Evolutionary conservation across 2,888 invertebrate genomes (phyloP), one percentile per base, ranked within the genome.

Genomic region (Anodontia alba): DNA sequence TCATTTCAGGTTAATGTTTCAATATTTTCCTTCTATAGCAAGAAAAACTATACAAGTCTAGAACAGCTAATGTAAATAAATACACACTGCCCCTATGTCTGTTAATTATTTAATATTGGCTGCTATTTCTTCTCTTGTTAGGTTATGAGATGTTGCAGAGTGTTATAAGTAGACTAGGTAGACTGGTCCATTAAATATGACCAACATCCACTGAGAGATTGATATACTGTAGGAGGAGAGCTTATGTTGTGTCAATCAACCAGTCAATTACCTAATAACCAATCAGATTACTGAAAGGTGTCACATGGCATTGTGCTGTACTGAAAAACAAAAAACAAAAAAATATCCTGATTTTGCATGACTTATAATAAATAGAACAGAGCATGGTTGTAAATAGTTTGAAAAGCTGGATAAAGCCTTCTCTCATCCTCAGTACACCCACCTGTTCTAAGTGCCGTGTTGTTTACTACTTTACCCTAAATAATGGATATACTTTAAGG

Each of bases 171-270:
- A 17, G 17, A 15, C 1, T 62, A 20, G 62, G 33, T 62, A 62
- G 62, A 62, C 62, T 33, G 33, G 62, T 62, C 31, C 62, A 33
- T 8, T 62, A 33, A 33, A 33, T 62, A 62, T 20, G 29, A 33
- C 17, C 62, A 62, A 29, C 7, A 31, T 62, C 33, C 33, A 20
- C 10, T 62, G 62, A 17, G 62, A 62, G 62, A 62, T 62, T 62
- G 62, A 62, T 62, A 62, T 62, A 62, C 62, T 62, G 62, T 54
- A 54, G 62, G 62, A 62, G 62, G 62, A 23, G 33, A n/a, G 62
- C 26, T 62, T 62, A 33, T 62, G 17, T 17, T 31, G 33, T 62
- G 62, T 62, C 62, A 62, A 62, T 62, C 62, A 62, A 62, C 62
- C 62, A 62, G 33, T 62, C 33, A 62, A 20, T 62, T 62, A 62